These are phyloP conservation scores for Scolanthus callimorphus DNA, from an alignment of 92 coral and sea anemone species.

Conservation along the genomic window DNA sequence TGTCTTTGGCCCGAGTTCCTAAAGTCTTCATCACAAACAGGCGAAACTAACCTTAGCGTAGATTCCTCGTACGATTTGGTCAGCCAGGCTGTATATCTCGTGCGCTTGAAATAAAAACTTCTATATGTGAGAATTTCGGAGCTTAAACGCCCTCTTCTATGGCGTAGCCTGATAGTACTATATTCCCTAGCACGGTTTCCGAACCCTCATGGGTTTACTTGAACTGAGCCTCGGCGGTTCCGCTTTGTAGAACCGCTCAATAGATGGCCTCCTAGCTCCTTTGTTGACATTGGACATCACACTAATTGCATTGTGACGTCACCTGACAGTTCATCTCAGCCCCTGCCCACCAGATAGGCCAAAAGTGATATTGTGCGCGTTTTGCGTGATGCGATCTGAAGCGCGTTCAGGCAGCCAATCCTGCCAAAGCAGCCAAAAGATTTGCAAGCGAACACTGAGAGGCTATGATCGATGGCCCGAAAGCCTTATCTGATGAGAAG, in stretches of 20 bases:
- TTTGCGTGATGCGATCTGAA: background rate
- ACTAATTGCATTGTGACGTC: constrained; percentile 93
- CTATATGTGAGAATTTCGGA: no score
- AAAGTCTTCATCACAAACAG: no score
- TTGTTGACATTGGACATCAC: constrained; percentile 98
- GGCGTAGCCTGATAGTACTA: no score
- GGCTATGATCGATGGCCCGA: constrained; percentile 16
- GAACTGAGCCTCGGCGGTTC: constrained; percentile 72
- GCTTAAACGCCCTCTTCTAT: no score
- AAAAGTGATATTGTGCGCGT: constrained; percentile 2
- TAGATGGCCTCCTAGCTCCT: constrained; percentile 85
- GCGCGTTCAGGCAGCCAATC: constrained; percentile 5
- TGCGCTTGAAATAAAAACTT: no score
- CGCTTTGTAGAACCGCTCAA: constrained; percentile 88
- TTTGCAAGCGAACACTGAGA: background rate
- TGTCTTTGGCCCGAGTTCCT: no score
- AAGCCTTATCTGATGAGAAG: constrained; percentile 10
- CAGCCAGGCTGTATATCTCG: no score
- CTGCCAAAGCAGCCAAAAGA: background rate
- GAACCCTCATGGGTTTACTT: constrained; percentile 5
- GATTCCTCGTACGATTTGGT: no score
- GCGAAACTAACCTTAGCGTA: no score
- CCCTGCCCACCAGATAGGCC: constrained; percentile 43
- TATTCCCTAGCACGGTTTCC: background rate
- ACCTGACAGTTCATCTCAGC: constrained; percentile 72